Percentiles rank a stretch among this genome's conserved stretches.
Conservation (phyloP, 2,888 invertebrate genomes). For the Aleiodes leptofemur region DNA sequence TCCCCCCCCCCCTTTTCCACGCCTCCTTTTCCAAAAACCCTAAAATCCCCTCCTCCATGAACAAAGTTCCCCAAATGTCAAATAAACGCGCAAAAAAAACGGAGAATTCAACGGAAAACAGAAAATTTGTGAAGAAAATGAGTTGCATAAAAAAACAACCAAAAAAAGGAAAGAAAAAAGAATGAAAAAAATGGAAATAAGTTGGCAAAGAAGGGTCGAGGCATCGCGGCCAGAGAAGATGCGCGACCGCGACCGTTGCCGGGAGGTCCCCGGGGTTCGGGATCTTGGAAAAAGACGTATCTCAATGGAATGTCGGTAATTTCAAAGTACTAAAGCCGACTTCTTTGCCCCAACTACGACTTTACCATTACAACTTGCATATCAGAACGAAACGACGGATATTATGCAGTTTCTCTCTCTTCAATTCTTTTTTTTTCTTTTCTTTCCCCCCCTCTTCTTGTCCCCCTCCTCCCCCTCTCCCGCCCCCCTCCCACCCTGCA, state of each 20-base stretch:
- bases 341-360: slow-evolving; percentile 24
- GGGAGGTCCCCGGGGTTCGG: slow-evolving; percentile 59
- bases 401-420: slow-evolving; percentile 39
- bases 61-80: neutral
- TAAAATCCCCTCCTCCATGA: neutral
- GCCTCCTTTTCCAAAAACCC: no score
- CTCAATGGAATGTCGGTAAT: slow-evolving; percentile 59
- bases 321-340: slow-evolving; percentile 57
- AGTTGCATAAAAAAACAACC: neutral
- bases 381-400: slow-evolving; percentile 44
- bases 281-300: slow-evolving; percentile 57
- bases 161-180: slow-evolving; percentile 20
- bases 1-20: no score
- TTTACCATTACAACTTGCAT: slow-evolving; percentile 38
- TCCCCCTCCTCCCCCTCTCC: neutral
- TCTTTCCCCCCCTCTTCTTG: slow-evolving; percentile 38
- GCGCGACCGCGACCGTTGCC: slow-evolving; percentile 57
- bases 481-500: neutral
- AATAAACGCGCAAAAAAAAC: no score
- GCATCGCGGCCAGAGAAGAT: slow-evolving; percentile 41
- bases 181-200: slow-evolving; percentile 38
- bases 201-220: slow-evolving; percentile 44
- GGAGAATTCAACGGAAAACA: slow-evolving; percentile 1
- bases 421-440: slow-evolving; percentile 40
- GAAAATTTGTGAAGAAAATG: slow-evolving; percentile 13